Evolutionary conservation across 2,888 invertebrate genomes (phyloP).

Genomic region (Heliconius erato): DNA sequence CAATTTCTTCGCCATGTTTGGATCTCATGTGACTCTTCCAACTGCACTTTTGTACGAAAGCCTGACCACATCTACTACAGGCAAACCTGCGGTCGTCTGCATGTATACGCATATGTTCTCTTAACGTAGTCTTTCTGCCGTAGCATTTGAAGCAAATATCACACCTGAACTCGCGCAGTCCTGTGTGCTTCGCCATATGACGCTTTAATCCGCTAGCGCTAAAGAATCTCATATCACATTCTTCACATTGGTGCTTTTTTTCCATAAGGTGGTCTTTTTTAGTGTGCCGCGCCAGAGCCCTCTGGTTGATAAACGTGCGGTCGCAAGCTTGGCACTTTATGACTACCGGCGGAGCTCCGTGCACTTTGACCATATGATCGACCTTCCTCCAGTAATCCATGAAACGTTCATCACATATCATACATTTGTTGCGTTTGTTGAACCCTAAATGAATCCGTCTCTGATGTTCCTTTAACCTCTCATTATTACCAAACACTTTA

Average conservation of each 20-base stretch:
- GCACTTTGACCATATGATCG: constrained; percentile 67
- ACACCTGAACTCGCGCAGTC: constrained; percentile 64
- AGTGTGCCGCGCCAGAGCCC: constrained; percentile 63
- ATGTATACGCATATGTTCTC: constrained; percentile 69
- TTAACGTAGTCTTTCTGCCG: constrained; percentile 63
- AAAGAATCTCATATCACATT: constrained; percentile 76
- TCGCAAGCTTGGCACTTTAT: constrained; percentile 70
- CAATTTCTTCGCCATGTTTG: constrained; percentile 57
- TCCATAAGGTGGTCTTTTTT: constrained; percentile 76
- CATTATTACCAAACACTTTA: constrained; percentile 60
- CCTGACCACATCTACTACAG: constrained; percentile 62
- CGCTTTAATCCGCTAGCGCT: constrained; percentile 58
- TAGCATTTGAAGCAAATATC: constrained; percentile 69
- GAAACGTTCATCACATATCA: constrained; percentile 63
- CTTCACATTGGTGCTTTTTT: constrained; percentile 70
- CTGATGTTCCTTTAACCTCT: constrained; percentile 55
- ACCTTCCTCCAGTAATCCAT: constrained; percentile 67
- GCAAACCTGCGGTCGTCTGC: constrained; percentile 61
- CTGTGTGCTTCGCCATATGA: constrained; percentile 70
- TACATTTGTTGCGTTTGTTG: constrained; percentile 63
- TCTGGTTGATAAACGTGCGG: constrained; percentile 63
- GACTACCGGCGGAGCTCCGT: constrained; percentile 62
- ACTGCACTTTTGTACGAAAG: constrained; percentile 68
- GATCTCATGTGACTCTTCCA: constrained; percentile 73
- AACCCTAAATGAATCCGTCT: constrained; percentile 56